Evolutionary conservation across 2,888 invertebrate species (phyloP).

Genomic region (Drosophila picticornis): DNA sequence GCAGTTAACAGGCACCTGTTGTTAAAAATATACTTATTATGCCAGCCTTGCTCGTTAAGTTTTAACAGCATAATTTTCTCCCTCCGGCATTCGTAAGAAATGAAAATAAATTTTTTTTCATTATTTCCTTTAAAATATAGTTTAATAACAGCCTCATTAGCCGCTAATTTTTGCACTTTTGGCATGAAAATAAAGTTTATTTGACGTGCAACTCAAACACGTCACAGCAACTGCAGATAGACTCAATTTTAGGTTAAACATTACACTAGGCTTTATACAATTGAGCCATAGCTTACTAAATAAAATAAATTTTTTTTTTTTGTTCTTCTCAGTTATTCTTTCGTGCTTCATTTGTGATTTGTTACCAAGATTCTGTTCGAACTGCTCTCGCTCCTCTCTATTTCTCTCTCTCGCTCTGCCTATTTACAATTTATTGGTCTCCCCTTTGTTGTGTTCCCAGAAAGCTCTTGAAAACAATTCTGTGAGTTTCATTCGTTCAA

Average conservation of each 20-base stretch:
- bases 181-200: neutral
- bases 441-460: neutral
- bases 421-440: conserved; percentile 3
- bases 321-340: neutral
- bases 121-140: neutral
- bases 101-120: neutral
- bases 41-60: neutral
- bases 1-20: neutral
- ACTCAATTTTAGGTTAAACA: neutral
- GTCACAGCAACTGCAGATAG: neutral
- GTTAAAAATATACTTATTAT: neutral
- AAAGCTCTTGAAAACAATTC: conserved; percentile 37
- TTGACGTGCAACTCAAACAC: neutral
- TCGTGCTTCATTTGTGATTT: neutral
- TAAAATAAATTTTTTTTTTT: neutral
- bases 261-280: neutral
- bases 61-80: neutral
- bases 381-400: neutral
- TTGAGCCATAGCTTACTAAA: neutral
- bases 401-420: neutral
- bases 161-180: neutral
- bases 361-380: neutral
- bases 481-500: conserved; percentile 39
- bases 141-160: neutral
- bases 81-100: neutral